Base-by-base conservation (phyloP, 2,113 vertebrate genomes). In the Prietella phreatophila region DNA sequence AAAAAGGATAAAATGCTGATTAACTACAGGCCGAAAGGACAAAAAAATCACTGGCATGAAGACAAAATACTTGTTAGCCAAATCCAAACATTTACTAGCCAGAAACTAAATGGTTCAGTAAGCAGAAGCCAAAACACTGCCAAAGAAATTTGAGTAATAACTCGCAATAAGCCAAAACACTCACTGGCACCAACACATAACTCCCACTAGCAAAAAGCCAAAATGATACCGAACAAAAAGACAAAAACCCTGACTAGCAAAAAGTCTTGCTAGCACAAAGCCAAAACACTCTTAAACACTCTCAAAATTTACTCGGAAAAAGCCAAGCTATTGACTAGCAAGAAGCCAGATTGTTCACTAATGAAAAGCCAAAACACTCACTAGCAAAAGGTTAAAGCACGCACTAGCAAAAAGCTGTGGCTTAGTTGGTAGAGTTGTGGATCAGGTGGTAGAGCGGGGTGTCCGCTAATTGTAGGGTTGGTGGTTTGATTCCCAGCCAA, bases 221-320 rank as follows among this genome's bases (percentile, higher is more conserved):
- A 60, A 83, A 65, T 19, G 14, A 5, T 2, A 17, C 33, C 10
- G 2, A 22, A 20, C 20, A 39, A 50, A 78, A 47, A 13, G 20
- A 9, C 36, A 14, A 5, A 47, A 47, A 76, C 6, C 42, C 2
- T 47, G 3, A 11, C 25, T 73, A 39, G 17, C 19, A 47, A 76
- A 76, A 75, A 82, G 60, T 20, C 53, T 88, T 81, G 86, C 88
- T 47, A 47, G 39, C 39, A 47, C 4, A 76, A 76, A 47, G 30
- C 9, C 11, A n/a, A 27, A 65, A n/a, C 10, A 65, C 27, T 11
- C 0, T 2, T 55, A 55, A 55, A 47, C 14, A 17, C 55, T 56
- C 3, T 17, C 17, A 58, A 58, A 56, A 63, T 10, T 2, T 6
- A 33, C 8, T 63, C 25, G 0, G 15, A 69, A 17, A 69, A 36